Conservation (phyloP, 2,113 vertebrate genomes). For the Phyllopteryx taeniolatus region DNA sequence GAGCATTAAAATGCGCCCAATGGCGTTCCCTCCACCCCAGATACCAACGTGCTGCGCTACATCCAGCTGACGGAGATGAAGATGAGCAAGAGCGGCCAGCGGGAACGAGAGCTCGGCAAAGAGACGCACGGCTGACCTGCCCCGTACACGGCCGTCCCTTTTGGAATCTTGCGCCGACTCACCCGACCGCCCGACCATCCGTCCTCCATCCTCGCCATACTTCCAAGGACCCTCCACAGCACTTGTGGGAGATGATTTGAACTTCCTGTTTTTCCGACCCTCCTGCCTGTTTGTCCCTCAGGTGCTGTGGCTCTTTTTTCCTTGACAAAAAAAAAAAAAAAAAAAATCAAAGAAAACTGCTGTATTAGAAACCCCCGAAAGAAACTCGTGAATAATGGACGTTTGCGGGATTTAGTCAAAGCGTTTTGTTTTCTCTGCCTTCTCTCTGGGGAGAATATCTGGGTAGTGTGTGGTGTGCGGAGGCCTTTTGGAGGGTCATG, state of each 20-base stretch:
- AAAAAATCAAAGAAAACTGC: neutral
- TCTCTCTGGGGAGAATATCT: constrained; percentile 32
- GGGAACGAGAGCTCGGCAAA: constrained; percentile 78
- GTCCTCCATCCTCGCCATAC: constrained; percentile 27
- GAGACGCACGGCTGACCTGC: constrained; percentile 71
- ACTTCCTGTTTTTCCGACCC: constrained; percentile 3
- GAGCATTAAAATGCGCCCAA: neutral
- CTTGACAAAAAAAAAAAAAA: constrained; percentile 21
- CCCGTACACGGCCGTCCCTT: neutral
- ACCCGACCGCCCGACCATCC: constrained; percentile 10
- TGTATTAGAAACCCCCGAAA: neutral
- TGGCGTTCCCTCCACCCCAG: constrained; percentile 53
- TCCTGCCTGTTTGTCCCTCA: constrained; percentile 47
- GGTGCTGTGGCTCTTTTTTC: constrained; percentile 58
- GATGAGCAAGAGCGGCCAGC: constrained; percentile 80
- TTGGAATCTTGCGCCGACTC: constrained; percentile 20
- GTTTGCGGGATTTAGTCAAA: neutral
- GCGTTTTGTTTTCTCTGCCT: constrained; percentile 38
- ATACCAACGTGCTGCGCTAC: constrained; percentile 90
- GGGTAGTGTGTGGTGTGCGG: constrained; percentile 14
- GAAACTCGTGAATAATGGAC: neutral
- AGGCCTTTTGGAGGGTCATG: constrained; percentile 2
- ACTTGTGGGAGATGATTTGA: constrained; percentile 42
- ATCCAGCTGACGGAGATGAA: constrained; percentile 95
- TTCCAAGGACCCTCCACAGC: constrained; percentile 10